Evolutionary conservation across 2,113 vertebrate species (phyloP), one percentile per base, ranked within the genome.

Genomic region (Myotis brandtii): DNA sequence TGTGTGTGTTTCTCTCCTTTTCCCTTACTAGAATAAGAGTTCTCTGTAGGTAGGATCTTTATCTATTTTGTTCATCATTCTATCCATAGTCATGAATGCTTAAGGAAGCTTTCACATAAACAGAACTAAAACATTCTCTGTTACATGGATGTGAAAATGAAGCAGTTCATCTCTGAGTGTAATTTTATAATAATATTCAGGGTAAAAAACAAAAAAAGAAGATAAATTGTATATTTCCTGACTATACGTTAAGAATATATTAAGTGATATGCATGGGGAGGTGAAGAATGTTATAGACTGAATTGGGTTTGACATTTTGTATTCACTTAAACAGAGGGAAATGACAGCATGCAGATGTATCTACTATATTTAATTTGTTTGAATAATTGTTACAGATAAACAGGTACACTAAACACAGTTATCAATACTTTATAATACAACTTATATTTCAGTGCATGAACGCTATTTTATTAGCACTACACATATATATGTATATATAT

Each of bases 331-430:
- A 95, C 84, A 43, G 88, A 97, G 86, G 95, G 81, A 89, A 96
- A 37, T 62, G 43, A 80, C 17, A 75, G 81, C 95, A 97, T 97
- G 97, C 48, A 90, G 94, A 97, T 98, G 98, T 98, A 99, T 98
- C 98, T 98, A 99, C 98, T 98, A 98, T 98, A 98, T 99, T 99
- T 99, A 99, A 99, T 99, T 99, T 98, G 98, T 99, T 98, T 98
- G 98, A 98, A 98, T 99, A 99, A 99, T 98, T 98, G 99, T 99
- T 99, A 99, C 98, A 99, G 99, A 99, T 99, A 99, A 99, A 99
- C 98, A 98, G 96, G 95, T 98, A 99, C 99, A 99, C 99, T 99
- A 99, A 99, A 99, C 99, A 99, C 99, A 99, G 99, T 99, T 99
- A 99, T 99, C 98, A 97, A 98, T 99, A 99, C 99, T 98, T 17